phyloP scores from a whole-genome alignment of 2,888 invertebrate species.

The Achlya flavicornis region DNA sequence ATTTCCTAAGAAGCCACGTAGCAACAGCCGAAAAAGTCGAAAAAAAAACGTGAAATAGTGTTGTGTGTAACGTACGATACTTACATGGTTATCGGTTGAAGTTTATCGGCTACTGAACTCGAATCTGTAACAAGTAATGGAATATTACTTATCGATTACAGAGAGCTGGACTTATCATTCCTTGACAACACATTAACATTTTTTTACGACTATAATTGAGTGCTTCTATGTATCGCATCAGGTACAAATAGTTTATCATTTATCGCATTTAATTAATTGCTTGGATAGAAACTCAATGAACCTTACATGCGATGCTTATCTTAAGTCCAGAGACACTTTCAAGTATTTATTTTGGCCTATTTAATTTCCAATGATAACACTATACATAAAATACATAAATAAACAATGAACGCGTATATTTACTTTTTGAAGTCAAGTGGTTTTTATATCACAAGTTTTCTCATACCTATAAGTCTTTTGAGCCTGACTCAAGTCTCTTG shows the following conservation, averaged over 20 bases:
- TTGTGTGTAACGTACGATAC: conserved; percentile 28
- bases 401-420: neutral
- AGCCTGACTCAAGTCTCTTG: too few relatives aligned
- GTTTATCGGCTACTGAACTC: conserved; percentile 69
- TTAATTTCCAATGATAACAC: neutral
- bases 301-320: neutral
- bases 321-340: neutral
- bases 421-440: neutral
- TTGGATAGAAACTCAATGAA: neutral
- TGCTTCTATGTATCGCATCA: neutral
- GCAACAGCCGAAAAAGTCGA: conserved; percentile 31
- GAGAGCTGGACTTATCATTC: conserved; percentile 26
- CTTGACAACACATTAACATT: conserved; percentile 20
- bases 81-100: conserved; percentile 48
- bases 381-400: neutral
- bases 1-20: conserved; percentile 20
- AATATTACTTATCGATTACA: conserved; percentile 52
- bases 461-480: too few relatives aligned
- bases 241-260: neutral
- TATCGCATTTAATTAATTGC: neutral
- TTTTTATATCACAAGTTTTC: neutral
- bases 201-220: neutral
- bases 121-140: conserved; percentile 65
- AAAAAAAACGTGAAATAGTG: conserved; percentile 9
- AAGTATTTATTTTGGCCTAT: neutral